These are phyloP conservation scores for Ornithorhynchus anatinus DNA, from an alignment of 2,113 vertebrate species.

Conservation along the genomic window DNA sequence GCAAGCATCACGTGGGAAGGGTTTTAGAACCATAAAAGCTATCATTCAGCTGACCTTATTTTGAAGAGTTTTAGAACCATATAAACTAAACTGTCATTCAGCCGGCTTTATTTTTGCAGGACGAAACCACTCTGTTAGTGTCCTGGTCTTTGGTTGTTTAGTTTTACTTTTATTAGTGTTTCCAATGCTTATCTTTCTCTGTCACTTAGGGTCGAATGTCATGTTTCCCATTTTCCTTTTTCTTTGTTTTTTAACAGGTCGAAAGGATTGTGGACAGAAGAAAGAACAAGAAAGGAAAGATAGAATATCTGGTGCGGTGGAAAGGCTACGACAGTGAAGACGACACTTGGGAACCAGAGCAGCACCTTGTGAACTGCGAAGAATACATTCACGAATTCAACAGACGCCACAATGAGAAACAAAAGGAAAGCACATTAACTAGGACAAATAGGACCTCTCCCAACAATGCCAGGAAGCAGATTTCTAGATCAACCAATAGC, in stretches of 20 bases:
- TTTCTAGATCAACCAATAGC: conserved; percentile 77
- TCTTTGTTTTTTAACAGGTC: conserved; percentile 74
- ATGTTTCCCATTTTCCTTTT: neutral
- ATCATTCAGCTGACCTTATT: neutral
- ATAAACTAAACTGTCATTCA: neutral
- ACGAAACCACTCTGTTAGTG: too few relatives aligned
- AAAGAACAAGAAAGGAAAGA: conserved; percentile 91
- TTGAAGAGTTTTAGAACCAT: neutral
- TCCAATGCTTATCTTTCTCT: neutral
- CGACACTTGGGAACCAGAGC: conserved; percentile 96
- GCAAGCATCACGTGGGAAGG: too few relatives aligned
- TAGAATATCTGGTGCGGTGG: conserved; percentile 94
- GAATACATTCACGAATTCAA: conserved; percentile 94
- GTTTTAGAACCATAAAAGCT: too few relatives aligned
- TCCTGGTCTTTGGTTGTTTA: too few relatives aligned
- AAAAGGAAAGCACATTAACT: conserved; percentile 73
- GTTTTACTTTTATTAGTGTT: neutral
- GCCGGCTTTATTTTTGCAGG: neutral
- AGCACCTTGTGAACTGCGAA: conserved; percentile 90
- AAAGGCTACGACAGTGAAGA: conserved; percentile 90
- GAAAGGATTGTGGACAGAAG: conserved; percentile 92
- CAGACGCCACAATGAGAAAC: conserved; percentile 76
- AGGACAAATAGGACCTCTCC: conserved; percentile 85
- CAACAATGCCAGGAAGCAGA: conserved; percentile 82
- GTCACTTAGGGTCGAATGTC: neutral